Percentiles rank a stretch among this genome's conserved stretches.
Conservation (phyloP, 35 echinoderm and acorn worm species). For the Holothuria glaberrima region DNA sequence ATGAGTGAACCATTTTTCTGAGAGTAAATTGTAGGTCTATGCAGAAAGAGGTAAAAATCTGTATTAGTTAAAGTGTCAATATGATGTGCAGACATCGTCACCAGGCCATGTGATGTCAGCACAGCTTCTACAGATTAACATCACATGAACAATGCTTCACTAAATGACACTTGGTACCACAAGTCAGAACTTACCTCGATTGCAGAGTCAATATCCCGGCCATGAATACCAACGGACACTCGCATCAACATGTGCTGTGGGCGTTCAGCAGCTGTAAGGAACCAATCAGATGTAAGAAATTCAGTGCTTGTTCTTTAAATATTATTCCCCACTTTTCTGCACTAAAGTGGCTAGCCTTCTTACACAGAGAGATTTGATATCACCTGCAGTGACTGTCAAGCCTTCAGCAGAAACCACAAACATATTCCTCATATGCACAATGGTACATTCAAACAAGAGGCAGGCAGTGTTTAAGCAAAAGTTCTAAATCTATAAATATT, state of each 20-base stretch:
- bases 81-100: not conserved
- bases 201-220: constrained; percentile 81
- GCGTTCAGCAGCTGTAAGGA: constrained; percentile 82
- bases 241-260: constrained; percentile 99
- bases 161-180: not conserved
- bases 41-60: not conserved
- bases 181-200: constrained; percentile 74
- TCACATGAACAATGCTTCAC: too few relatives aligned
- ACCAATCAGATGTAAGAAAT: not conserved
- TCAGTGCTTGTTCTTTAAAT: not conserved
- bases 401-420: too few relatives aligned
- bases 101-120: too few relatives aligned
- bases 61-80: not conserved
- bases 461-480: too few relatives aligned
- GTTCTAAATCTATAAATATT: too few relatives aligned
- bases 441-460: not conserved
- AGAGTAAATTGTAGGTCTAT: constrained; percentile 95
- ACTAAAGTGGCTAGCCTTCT: not conserved
- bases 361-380: not conserved
- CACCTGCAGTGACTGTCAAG: too few relatives aligned
- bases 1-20: constrained; percentile 99
- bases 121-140: too few relatives aligned
- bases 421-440: too few relatives aligned
- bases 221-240: constrained; percentile 94
- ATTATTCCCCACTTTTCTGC: not conserved